Conservation (phyloP, 2,888 invertebrate genomes). For the Euclidia mi region DNA sequence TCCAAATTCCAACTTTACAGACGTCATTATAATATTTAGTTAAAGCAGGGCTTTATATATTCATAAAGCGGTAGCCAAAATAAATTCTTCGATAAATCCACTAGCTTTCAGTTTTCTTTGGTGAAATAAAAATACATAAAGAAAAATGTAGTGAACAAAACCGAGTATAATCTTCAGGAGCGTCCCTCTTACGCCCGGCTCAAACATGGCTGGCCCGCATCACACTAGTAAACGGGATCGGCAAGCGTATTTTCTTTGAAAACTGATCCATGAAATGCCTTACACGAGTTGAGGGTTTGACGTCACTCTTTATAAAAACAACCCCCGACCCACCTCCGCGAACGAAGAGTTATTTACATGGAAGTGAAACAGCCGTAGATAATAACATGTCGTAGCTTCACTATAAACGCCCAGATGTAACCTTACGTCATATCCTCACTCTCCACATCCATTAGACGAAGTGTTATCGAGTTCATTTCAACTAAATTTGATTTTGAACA, state of each 20-base stretch:
- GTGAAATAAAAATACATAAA: slow-evolving; percentile 42
- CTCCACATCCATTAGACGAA: slow-evolving; percentile 61
- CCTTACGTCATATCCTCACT: slow-evolving; percentile 46
- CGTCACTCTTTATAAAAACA: slow-evolving; percentile 61
- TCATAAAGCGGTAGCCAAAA: slow-evolving; percentile 18
- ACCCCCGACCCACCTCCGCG: slow-evolving; percentile 22
- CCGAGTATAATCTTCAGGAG: slow-evolving; percentile 59
- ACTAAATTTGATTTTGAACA: slow-evolving; percentile 67
- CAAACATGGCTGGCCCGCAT: slow-evolving; percentile 55
- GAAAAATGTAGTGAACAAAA: slow-evolving; percentile 56
- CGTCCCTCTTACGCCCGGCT: slow-evolving; percentile 58
- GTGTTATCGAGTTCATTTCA: slow-evolving; percentile 59
- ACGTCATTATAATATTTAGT: not conserved
- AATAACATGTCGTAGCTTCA: slow-evolving; percentile 35
- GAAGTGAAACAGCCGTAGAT: slow-evolving; percentile 33
- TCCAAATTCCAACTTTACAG: not conserved
- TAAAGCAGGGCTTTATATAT: slow-evolving; percentile 4
- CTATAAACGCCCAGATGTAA: slow-evolving; percentile 42
- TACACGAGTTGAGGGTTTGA: slow-evolving; percentile 59
- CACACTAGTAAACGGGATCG: slow-evolving; percentile 64
- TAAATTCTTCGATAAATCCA: slow-evolving; percentile 37
- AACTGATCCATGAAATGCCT: slow-evolving; percentile 69
- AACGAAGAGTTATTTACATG: slow-evolving; percentile 43
- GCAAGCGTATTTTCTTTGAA: slow-evolving; percentile 76
- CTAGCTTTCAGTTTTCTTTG: slow-evolving; percentile 36